Evolutionary conservation across 1,140 invertebrate genomes (phyloP).

Genomic region (Episyrphus balteatus): DNA sequence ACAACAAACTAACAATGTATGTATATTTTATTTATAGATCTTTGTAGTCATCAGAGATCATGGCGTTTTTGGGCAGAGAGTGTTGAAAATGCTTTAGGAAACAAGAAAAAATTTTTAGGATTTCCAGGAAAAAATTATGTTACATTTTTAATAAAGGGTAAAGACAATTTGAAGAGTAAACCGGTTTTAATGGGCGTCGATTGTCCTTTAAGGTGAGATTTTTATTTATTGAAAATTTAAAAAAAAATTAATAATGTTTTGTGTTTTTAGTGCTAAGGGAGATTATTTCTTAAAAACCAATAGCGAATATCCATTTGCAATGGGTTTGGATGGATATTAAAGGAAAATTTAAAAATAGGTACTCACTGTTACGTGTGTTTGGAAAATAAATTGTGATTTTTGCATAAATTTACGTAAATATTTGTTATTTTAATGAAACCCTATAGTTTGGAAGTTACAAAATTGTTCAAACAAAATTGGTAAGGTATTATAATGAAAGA

Average conservation of each 20-base stretch:
- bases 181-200: constrained; percentile 1
- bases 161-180: constrained; percentile 14
- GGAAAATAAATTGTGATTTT: too few species aligned
- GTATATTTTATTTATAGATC: constrained; percentile 34
- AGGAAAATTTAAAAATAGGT: too few species aligned
- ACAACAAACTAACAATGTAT: too few species aligned
- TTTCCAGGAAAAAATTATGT: too few species aligned
- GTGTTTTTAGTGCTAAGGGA: constrained; percentile 9
- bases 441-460: too few species aligned
- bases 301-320: constrained; percentile 11
- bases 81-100: constrained; percentile 26
- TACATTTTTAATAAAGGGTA: constrained; percentile 22
- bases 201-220: not conserved
- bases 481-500: too few species aligned
- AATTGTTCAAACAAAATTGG: too few species aligned
- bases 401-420: too few species aligned
- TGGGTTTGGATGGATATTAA: constrained; percentile 1
- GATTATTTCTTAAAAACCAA: constrained; percentile 18
- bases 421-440: too few species aligned
- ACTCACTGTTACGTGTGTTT: too few species aligned
- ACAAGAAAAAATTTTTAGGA: constrained; percentile 11
- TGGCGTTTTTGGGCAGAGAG: constrained; percentile 45
- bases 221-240: not conserved
- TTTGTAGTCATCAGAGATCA: constrained; percentile 49
- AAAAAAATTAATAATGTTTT: not conserved